A percentile compares a stretch with the other conserved stretches of the same genome.
phyloP scores from a whole-genome alignment of 1,140 invertebrate genomes.

The Drosophila nigromelanica region DNA sequence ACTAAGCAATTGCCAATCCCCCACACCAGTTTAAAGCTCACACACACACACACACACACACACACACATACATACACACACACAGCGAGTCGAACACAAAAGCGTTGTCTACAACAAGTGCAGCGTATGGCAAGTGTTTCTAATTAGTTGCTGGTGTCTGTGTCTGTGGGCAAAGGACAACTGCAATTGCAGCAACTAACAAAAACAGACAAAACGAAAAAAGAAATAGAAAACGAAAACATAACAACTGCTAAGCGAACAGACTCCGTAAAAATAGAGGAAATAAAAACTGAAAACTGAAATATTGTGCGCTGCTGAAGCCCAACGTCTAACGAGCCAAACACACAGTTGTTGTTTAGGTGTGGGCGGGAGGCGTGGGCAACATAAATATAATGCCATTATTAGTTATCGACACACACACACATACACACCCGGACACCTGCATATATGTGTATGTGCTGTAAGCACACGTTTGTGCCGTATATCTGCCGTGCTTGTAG shows the following conservation, averaged over 20 bases:
- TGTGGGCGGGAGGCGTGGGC: not conserved
- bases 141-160: constrained; percentile 70
- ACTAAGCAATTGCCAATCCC: constrained; percentile 75
- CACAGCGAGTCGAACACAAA: constrained; percentile 11
- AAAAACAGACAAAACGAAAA: constrained; percentile 18
- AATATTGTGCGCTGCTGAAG: constrained; percentile 54
- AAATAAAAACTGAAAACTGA: constrained; percentile 69
- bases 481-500: constrained; percentile 3
- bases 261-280: constrained; percentile 20
- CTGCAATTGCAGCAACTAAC: constrained; percentile 40
- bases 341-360: constrained; percentile 3
- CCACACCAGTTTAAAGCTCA: constrained; percentile 7
- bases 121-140: constrained; percentile 54
- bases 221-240: too few relatives aligned
- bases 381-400: constrained; percentile 79
- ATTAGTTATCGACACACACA: constrained; percentile 74
- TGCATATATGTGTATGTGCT: constrained; percentile 18
- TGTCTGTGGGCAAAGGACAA: constrained; percentile 16
- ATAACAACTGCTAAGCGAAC: constrained; percentile 24
- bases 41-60: constrained; percentile 1
- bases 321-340: constrained; percentile 47
- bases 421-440: constrained; percentile 1
- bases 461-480: not conserved
- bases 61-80: not conserved
- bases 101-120: constrained; percentile 10